phyloP scores from a whole-genome alignment of 2,797 vertebrate genomes.

The Artibeus jamaicensis region DNA sequence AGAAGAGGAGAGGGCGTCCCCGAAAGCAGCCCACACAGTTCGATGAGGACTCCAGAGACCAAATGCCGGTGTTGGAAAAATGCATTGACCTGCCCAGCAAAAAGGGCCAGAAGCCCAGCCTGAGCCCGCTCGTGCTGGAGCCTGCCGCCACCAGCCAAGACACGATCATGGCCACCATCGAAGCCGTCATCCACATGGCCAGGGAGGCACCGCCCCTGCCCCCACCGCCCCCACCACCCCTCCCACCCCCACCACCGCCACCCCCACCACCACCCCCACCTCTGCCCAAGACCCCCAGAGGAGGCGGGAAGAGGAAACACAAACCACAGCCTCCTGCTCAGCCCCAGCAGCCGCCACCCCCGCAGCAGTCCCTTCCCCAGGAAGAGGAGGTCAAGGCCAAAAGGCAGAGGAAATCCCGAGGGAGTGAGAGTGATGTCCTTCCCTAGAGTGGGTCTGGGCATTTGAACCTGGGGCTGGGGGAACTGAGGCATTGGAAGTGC shows the following conservation, averaged over 20 bases:
- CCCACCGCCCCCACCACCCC: conserved; percentile 69
- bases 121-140: conserved; percentile 89
- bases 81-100: conserved; percentile 94
- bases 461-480: background rate
- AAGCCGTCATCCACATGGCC: conserved; percentile 96
- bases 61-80: conserved; percentile 97
- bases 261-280: conserved; percentile 54
- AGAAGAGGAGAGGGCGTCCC: conserved; percentile 93
- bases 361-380: conserved; percentile 78
- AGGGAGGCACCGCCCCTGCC: conserved; percentile 81
- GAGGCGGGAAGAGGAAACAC: conserved; percentile 83
- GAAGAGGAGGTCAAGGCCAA: conserved; percentile 86
- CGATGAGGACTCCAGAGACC: conserved; percentile 90
- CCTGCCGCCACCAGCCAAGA: conserved; percentile 90
- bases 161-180: conserved; percentile 94
- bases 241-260: conserved; percentile 60
- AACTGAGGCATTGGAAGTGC: conserved; percentile 30
- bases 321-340: conserved; percentile 76
- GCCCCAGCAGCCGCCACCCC: conserved; percentile 68
- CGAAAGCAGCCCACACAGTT: conserved; percentile 90
- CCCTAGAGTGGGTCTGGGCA: conserved; percentile 71
- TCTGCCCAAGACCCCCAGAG: conserved; percentile 66
- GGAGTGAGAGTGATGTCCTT: conserved; percentile 85
- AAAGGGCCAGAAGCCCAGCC: conserved; percentile 86
- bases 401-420: conserved; percentile 87